Conservation (phyloP, 1,140 invertebrate species). For the Phocides pigmalion region DNA sequence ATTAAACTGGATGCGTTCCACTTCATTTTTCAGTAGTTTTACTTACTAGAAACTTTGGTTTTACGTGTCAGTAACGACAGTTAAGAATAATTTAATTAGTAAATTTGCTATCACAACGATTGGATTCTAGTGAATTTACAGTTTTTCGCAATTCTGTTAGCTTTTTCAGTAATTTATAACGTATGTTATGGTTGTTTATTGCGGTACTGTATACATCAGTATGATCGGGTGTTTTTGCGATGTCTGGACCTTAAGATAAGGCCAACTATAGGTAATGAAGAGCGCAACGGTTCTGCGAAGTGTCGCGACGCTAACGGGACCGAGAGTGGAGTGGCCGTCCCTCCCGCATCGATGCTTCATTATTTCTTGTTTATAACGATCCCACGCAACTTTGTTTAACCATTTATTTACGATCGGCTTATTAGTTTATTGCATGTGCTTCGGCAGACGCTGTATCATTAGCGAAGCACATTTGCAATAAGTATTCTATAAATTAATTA, state of each 20-base stretch:
- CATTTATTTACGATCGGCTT: constrained; percentile 35
- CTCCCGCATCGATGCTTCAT: constrained; percentile 46
- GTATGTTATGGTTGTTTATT: background rate
- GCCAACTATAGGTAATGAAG: constrained; percentile 42
- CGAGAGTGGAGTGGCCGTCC: constrained; percentile 34
- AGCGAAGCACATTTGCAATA: constrained; percentile 9
- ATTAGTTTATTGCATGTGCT: constrained; percentile 28
- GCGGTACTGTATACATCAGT: background rate
- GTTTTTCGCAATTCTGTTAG: background rate
- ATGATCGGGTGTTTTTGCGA: background rate
- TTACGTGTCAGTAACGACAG: too few relatives aligned
- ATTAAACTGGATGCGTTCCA: too few relatives aligned
- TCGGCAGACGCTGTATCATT: constrained; percentile 29
- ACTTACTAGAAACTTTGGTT: too few relatives aligned
- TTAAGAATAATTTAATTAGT: too few relatives aligned
- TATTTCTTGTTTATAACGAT: constrained; percentile 53
- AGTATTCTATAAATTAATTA: constrained; percentile 12
- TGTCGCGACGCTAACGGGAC: constrained; percentile 67
- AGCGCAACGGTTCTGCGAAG: constrained; percentile 61
- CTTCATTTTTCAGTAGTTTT: too few relatives aligned
- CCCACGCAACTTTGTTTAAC: constrained; percentile 42
- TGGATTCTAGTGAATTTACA: too few relatives aligned
- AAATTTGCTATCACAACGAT: too few relatives aligned
- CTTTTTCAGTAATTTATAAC: background rate
- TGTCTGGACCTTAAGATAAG: constrained; percentile 21